These are phyloP conservation scores for Stomatorhinus walkeri DNA, from an alignment of 2,797 vertebrate species.

Conservation along the genomic window DNA sequence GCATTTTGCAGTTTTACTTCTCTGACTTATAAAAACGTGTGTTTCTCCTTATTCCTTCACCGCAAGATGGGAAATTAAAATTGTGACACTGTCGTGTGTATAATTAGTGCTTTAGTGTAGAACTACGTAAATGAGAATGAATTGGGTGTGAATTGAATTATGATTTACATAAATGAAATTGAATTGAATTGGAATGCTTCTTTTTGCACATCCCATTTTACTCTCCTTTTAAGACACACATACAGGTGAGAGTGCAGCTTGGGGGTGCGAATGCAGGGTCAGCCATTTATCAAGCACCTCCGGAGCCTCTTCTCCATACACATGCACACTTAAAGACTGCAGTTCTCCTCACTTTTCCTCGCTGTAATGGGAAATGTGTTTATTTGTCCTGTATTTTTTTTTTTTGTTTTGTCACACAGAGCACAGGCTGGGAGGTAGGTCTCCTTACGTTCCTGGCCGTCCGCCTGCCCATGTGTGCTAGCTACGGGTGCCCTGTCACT, in stretches of 20 bases:
- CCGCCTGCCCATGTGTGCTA: constrained; percentile 92
- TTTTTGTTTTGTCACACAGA: constrained; percentile 96
- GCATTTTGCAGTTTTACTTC: neutral
- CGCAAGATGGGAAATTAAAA: neutral
- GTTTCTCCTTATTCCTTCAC: neutral
- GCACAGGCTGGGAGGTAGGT: constrained; percentile 99
- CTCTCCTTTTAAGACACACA: neutral
- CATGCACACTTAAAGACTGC: neutral
- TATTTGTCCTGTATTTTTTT: constrained; percentile 77
- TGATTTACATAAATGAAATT: too few species aligned
- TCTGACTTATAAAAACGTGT: neutral
- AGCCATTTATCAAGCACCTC: neutral
- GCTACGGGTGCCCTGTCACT: constrained; percentile 75
- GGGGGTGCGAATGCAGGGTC: neutral
- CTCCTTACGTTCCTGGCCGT: constrained; percentile 83
- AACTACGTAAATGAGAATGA: neutral
- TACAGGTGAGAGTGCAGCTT: neutral
- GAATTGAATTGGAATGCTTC: neutral
- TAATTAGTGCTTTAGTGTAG: neutral
- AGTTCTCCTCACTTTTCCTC: constrained; percentile 15
- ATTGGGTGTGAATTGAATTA: neutral
- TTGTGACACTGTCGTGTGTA: neutral
- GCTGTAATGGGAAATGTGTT: constrained; percentile 36
- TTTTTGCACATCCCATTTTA: neutral
- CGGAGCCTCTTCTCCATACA: neutral